phyloP scores from a whole-genome alignment of 2,797 vertebrate genomes.

The Microhierax caerulescens region DNA sequence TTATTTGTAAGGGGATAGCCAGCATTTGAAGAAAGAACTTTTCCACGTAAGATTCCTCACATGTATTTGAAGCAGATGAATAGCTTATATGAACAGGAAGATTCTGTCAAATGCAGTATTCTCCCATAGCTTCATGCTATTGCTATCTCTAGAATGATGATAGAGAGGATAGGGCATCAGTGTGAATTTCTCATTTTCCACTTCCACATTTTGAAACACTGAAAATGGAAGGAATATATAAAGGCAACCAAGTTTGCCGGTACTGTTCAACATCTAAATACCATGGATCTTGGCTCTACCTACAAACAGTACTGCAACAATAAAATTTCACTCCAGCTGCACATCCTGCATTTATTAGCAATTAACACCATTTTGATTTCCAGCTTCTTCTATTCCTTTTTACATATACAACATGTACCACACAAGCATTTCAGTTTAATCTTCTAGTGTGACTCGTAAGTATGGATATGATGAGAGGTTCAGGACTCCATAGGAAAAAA shows the following conservation, averaged over 20 bases:
- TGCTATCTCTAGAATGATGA: neutral
- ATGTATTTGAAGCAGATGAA: neutral
- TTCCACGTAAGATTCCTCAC: neutral
- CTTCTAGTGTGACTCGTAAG: constrained; percentile 10
- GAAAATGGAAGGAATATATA: neutral
- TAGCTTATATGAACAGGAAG: neutral
- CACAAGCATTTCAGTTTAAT: constrained; percentile 10
- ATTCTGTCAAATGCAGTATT: neutral
- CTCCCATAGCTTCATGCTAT: neutral
- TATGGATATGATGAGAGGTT: constrained; percentile 47
- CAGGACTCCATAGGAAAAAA: constrained; percentile 2
- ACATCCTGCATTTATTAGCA: constrained; percentile 62
- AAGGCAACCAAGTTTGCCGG: neutral
- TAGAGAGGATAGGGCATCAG: neutral
- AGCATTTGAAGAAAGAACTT: neutral
- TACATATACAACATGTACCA: constrained; percentile 27
- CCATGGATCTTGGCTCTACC: neutral
- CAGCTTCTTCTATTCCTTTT: constrained; percentile 24
- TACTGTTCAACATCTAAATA: neutral
- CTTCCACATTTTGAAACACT: neutral
- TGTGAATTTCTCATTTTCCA: neutral
- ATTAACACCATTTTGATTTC: constrained; percentile 55
- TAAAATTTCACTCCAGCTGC: constrained; percentile 17
- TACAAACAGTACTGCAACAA: neutral
- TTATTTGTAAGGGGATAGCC: neutral